Percentiles rank a stretch among this genome's conserved stretches.
Conservation (phyloP, 2,888 invertebrate genomes). For the Trypoxylon attenuatum region DNA sequence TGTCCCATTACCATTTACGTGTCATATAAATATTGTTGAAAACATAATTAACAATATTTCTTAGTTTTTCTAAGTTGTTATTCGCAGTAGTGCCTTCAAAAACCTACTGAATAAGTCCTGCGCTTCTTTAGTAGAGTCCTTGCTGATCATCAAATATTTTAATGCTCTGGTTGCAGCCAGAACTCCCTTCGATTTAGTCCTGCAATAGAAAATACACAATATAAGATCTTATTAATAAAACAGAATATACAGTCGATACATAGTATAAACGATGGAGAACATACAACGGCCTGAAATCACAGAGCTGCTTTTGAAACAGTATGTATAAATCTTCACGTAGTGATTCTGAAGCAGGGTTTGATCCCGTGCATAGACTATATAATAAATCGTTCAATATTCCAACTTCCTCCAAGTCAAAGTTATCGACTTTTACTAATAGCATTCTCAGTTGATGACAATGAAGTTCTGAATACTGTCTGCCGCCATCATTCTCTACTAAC, state of each 20-base stretch:
- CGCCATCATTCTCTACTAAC: conserved; percentile 61
- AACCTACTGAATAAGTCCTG: conserved; percentile 60
- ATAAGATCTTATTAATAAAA: neutral
- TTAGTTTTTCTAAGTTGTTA: too few species aligned
- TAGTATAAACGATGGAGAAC: too few species aligned
- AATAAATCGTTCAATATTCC: conserved; percentile 86
- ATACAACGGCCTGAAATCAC: conserved; percentile 78
- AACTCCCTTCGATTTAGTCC: conserved; percentile 84
- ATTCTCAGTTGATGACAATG: conserved; percentile 80
- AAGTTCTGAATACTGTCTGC: conserved; percentile 74
- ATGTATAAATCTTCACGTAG: conserved; percentile 90
- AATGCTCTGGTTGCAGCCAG: conserved; percentile 84
- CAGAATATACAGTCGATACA: conserved; percentile 8
- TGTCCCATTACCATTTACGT: too few species aligned
- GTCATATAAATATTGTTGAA: too few species aligned
- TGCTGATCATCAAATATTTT: conserved; percentile 79
- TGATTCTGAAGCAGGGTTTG: conserved; percentile 73
- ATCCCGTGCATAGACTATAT: conserved; percentile 79
- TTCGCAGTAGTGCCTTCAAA: neutral
- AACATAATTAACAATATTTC: too few species aligned
- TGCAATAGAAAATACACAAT: conserved; percentile 37
- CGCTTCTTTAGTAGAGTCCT: conserved; percentile 53
- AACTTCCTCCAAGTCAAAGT: conserved; percentile 83
- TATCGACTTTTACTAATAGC: conserved; percentile 85
- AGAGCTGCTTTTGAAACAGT: conserved; percentile 88